Base-by-base conservation (phyloP, 1,140 invertebrate genomes). In the Leptopilina boulardi region DNA sequence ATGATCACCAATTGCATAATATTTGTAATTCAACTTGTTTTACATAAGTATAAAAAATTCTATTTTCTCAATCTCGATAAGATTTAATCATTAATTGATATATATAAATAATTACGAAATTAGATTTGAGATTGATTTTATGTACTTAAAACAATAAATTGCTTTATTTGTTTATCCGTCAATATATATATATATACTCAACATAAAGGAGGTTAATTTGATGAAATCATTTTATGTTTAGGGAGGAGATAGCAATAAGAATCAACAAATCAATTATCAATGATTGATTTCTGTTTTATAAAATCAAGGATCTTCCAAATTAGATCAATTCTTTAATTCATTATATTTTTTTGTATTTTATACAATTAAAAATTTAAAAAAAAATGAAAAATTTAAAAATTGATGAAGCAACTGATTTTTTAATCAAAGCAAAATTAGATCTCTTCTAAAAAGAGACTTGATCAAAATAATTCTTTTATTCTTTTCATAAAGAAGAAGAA, bases 211-310 rank as follows among this genome's bases (percentile, higher is more conserved):
- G 59, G 26, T 66, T 66, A 30, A 66, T 30, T 23, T 66, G 59
- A 66, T 66, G 59, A 18, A 66, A 66, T 34, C 21, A 23, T 66
- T n/a, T 30, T 3, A 66, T 13, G 59, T 66, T 30, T 66, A 66
- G 23, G 26, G 59, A 30, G 13, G 59, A 30, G 59, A 66, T 66
- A 23, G 59, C 23, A 30, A 66, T 34, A 66, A 26, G 15, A 5
- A 15, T 66, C 47, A 18, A 66, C 59, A 30, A 30, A 30, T 66
- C 59, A 66, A 66, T 66, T 66, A 66, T 66, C 59, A 3, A 66
- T 66, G 59, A 66, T n/a, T 30, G 26, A 59, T 59, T 15, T 66
- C 15, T 66, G 10, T 66, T 26, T 66, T 30, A 30, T 34, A 59
- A 66, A 23, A 66, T 66, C 59, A 66, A 66, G 59, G 23, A 66